Evolutionary conservation across 1,140 invertebrate species (phyloP).

Genomic region (Goniozus legneri): DNA sequence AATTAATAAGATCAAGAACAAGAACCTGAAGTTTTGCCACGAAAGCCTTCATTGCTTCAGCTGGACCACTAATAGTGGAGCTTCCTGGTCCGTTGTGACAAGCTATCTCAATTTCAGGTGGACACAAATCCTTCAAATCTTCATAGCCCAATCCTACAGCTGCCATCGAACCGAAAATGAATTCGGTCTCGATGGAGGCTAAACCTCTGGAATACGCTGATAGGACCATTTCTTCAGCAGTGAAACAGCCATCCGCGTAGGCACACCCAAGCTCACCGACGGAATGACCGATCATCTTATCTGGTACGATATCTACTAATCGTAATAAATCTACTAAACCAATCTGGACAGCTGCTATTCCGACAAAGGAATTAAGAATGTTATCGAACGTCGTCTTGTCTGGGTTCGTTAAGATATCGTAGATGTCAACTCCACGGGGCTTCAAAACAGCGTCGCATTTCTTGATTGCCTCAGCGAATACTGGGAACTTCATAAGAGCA

Average conservation of each 20-base stretch:
- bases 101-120: constrained; percentile 63
- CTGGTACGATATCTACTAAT: not conserved
- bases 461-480: constrained; percentile 62
- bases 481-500: constrained; percentile 60
- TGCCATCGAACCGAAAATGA: constrained; percentile 81
- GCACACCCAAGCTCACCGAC: constrained; percentile 6
- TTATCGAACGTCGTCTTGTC: constrained; percentile 76
- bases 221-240: constrained; percentile 1
- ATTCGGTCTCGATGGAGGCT: constrained; percentile 11
- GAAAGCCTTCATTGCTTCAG: constrained; percentile 49
- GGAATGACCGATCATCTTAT: constrained; percentile 9
- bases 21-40: constrained; percentile 52
- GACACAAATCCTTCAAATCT: constrained; percentile 52
- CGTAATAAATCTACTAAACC: constrained; percentile 8
- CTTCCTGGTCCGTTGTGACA: constrained; percentile 70
- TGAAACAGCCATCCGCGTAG: constrained; percentile 2
- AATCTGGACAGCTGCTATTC: constrained; percentile 74
- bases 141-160: constrained; percentile 68
- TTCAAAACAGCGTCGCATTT: constrained; percentile 70
- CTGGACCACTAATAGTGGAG: constrained; percentile 69
- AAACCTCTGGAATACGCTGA: constrained; percentile 3
- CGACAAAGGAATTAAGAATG: constrained; percentile 84
- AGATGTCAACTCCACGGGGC: constrained; percentile 74
- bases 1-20: too few species aligned
- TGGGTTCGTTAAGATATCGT: constrained; percentile 71